Percentiles rank a stretch among this genome's conserved stretches.
phyloP scores from a whole-genome alignment of 2,797 vertebrate species.

The Acrossocheilus fasciatus region DNA sequence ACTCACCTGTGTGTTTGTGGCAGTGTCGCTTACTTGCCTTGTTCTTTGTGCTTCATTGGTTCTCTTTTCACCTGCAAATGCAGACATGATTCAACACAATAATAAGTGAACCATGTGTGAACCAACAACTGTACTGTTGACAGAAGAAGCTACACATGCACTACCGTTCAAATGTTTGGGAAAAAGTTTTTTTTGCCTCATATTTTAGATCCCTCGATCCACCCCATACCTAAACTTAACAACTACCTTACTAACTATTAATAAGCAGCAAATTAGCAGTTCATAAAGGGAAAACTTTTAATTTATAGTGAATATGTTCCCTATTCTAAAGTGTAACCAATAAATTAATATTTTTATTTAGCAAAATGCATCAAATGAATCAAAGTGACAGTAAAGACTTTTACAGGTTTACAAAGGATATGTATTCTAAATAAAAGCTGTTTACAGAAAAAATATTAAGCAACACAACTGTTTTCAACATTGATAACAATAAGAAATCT shows the following conservation, averaged over 20 bases:
- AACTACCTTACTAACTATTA: too few species aligned
- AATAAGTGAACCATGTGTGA: background rate
- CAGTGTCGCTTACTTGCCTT: background rate
- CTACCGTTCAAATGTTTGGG: background rate
- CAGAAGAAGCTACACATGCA: background rate
- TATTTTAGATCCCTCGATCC: background rate
- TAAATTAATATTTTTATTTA: background rate
- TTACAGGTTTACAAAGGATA: background rate
- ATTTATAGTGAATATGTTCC: too few species aligned
- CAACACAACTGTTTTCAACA: background rate
- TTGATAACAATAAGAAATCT: background rate
- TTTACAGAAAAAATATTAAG: background rate
- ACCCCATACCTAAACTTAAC: background rate
- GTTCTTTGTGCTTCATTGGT: conserved; percentile 34
- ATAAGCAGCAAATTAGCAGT: too few species aligned
- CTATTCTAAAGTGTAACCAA: background rate
- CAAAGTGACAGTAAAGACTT: background rate
- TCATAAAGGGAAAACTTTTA: too few species aligned
- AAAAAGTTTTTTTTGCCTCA: background rate
- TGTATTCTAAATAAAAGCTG: background rate
- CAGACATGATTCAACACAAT: conserved; percentile 34
- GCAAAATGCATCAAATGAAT: background rate
- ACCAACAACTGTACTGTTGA: conserved; percentile 1
- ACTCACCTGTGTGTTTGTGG: conserved; percentile 50
- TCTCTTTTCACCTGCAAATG: conserved; percentile 43